Percentiles rank a stretch among this genome's conserved stretches.
phyloP scores from a whole-genome alignment of 2,797 vertebrate genomes.

The Sandelia bainsii region DNA sequence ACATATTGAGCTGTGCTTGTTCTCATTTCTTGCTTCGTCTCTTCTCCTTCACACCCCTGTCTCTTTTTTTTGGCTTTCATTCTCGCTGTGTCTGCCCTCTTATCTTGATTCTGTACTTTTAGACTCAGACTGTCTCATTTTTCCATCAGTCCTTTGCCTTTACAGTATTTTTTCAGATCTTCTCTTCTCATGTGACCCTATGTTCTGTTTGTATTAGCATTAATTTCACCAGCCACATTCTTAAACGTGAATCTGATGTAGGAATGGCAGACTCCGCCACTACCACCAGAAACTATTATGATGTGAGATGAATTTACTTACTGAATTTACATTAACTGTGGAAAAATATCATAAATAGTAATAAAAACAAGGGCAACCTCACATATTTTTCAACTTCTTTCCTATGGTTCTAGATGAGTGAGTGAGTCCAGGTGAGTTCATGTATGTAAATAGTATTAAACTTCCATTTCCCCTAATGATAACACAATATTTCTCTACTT shows the following conservation, averaged over 20 bases:
- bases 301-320: no score
- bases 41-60: constrained; percentile 5
- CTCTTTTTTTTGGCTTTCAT: constrained; percentile 3
- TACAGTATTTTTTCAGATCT: not conserved
- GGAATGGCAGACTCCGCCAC: not conserved
- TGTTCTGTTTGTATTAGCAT: not conserved
- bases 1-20: constrained; percentile 32
- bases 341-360: no score
- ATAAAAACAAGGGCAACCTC: no score
- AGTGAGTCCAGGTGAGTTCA: no score
- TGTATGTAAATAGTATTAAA: no score
- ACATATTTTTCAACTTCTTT: no score
- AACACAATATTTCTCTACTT: no score
- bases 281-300: no score
- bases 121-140: constrained; percentile 11
- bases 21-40: constrained; percentile 38
- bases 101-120: constrained; percentile 11
- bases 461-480: no score
- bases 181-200: not conserved
- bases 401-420: no score
- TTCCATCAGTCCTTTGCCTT: not conserved
- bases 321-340: no score
- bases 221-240: no score
- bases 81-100: not conserved
- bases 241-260: not conserved